A percentile compares a stretch with the other conserved stretches of the same genome.
Conservation (phyloP, 2,888 invertebrate genomes). For the Gymnoscelis rufifasciata region DNA sequence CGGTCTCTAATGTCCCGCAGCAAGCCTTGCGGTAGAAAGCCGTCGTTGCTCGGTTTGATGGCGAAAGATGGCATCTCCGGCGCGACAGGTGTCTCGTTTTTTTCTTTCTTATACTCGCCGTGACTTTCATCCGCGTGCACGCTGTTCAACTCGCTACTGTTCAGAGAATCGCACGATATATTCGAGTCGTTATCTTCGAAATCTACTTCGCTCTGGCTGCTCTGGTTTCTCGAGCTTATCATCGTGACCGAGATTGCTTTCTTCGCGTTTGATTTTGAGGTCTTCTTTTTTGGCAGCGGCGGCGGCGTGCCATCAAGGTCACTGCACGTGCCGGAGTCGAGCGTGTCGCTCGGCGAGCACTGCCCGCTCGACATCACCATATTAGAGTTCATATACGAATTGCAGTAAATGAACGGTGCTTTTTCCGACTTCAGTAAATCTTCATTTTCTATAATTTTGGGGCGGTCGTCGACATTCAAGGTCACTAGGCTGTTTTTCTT, state of each 20-base stretch:
- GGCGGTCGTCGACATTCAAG: slow-evolving; percentile 76
- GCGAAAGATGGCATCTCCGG: slow-evolving; percentile 52
- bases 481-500: slow-evolving; percentile 79
- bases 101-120: slow-evolving; percentile 67
- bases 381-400: slow-evolving; percentile 74
- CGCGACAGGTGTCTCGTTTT: slow-evolving; percentile 55
- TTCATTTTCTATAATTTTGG: slow-evolving; percentile 75
- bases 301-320: slow-evolving; percentile 88
- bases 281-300: slow-evolving; percentile 83
- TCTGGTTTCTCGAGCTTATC: slow-evolving; percentile 76
- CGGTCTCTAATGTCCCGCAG: slow-evolving; percentile 85
- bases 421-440: slow-evolving; percentile 65
- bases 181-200: slow-evolving; percentile 87
- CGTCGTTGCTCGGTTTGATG: slow-evolving; percentile 57
- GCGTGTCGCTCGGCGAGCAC: slow-evolving; percentile 89
- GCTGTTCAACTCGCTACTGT: slow-evolving; percentile 83
- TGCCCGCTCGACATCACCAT: slow-evolving; percentile 88
- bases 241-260: slow-evolving; percentile 78
- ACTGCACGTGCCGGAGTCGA: slow-evolving; percentile 92
- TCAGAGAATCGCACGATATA: slow-evolving; percentile 90
- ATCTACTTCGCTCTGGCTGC: slow-evolving; percentile 82
- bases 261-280: slow-evolving; percentile 69
- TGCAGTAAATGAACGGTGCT: slow-evolving; percentile 81
- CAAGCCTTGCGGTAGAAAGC: slow-evolving; percentile 82
- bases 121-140: slow-evolving; percentile 73